phyloP scores from a whole-genome alignment of 2,797 vertebrate genomes.

The Amblyraja radiata region DNA sequence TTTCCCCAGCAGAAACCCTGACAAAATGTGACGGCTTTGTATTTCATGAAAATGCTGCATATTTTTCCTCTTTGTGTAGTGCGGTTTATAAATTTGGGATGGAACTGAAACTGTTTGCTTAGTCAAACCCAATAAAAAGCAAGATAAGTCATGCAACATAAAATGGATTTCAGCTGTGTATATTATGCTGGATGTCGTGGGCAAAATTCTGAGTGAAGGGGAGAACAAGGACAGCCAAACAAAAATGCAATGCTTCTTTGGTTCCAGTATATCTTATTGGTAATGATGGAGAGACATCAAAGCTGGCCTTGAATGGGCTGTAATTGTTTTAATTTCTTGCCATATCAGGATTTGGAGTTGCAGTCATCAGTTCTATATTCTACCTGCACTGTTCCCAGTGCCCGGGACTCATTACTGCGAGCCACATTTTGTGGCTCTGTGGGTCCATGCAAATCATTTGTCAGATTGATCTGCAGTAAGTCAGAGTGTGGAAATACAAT shows the following conservation, averaged over 20 bases:
- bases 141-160: background rate
- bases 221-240: background rate
- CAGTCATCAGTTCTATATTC: background rate
- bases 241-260: background rate
- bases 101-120: background rate
- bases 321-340: background rate
- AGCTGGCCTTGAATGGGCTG: background rate
- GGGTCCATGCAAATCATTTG: background rate
- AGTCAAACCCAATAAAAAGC: slow-evolving; percentile 19
- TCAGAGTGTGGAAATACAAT: background rate
- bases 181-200: background rate
- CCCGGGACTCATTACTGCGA: background rate
- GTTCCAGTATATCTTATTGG: background rate
- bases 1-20: slow-evolving; percentile 4
- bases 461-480: too few species aligned
- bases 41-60: background rate
- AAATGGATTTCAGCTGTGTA: background rate
- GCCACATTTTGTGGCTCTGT: background rate
- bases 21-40: background rate
- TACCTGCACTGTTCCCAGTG: background rate
- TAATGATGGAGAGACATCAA: background rate
- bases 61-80: background rate
- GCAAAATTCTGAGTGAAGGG: background rate
- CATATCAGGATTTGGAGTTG: background rate
- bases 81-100: background rate